Evolutionary conservation across 2,797 vertebrate species (phyloP), one percentile per base, ranked within the genome.

Genomic region (Catharus ustulatus): DNA sequence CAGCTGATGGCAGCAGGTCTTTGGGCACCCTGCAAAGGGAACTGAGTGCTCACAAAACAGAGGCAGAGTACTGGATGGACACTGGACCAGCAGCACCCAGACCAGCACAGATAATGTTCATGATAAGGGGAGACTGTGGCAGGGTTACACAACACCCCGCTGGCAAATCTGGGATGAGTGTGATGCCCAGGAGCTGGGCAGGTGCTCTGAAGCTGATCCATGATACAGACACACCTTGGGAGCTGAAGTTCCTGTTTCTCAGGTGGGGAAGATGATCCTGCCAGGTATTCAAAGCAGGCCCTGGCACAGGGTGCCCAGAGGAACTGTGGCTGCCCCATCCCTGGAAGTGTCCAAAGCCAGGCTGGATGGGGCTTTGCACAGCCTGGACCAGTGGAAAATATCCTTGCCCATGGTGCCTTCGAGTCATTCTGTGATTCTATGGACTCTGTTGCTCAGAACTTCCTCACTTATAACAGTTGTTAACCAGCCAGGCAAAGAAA

Each of bases 91-190:
- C 2, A 32, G 40, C 57, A 27, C 3, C 1, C 23, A 66, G 36
- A 40, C 3, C 18, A 59, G 42, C 26, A 30, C 16, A 27, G 22
- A 42, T 8, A 67, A 62, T 0, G 0, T 18, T 17, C 0, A 2
- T 24, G 32, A 54, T 7, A 26, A 3, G 15, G 11, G 30, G 36
- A 40, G 61, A 69, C 6, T 5, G 48, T 5, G 12, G 9, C 16
- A 75, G 32, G 0, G 5, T 32, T 38, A n/a, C 4, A 1, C 27
- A 43, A 17, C 20, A 54, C 4, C 17, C 5, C 0, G 0, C 15
- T 72, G 71, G 46, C 43, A 74, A 45, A 58, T 4, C 7, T 52
- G 18, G 34, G 34, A 82, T 6, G 3, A 29, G 4, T 18, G 22
- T 16, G 3, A 10, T 52, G 34, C 4, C 57, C 38, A 29, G 36